A percentile compares a stretch with the other conserved stretches of the same genome.
These are phyloP conservation scores for Macropodus opercularis DNA, from an alignment of 2,797 vertebrate genomes.

Conservation along the genomic window DNA sequence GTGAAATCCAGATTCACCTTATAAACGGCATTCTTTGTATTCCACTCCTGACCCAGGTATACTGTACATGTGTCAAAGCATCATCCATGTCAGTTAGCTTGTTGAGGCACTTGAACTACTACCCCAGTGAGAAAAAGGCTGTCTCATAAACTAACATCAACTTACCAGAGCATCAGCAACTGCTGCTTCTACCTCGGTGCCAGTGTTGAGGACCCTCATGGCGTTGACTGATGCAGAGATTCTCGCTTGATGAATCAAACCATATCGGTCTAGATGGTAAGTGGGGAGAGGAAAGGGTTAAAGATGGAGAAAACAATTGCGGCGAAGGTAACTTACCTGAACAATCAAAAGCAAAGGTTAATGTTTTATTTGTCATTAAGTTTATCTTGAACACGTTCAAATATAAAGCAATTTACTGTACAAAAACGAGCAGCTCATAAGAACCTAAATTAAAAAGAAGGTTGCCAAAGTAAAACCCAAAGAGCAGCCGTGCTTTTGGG, in stretches of 20 bases:
- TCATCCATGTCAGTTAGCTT: too few relatives aligned
- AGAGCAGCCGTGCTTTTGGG: background rate
- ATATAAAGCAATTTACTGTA: background rate
- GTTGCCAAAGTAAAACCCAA: slow-evolving; percentile 4
- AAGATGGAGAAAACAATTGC: slow-evolving; percentile 15
- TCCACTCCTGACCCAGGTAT: background rate
- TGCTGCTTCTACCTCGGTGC: slow-evolving; percentile 96
- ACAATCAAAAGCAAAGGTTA: background rate
- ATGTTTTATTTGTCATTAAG: slow-evolving; percentile 11
- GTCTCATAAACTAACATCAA: too few relatives aligned
- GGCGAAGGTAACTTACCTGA: slow-evolving; percentile 48
- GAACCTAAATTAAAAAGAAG: slow-evolving; percentile 16
- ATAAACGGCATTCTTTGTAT: too few relatives aligned
- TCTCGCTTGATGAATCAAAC: slow-evolving; percentile 92
- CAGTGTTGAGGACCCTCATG: slow-evolving; percentile 95
- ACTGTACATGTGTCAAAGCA: too few relatives aligned
- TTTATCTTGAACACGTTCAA: background rate
- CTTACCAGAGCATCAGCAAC: slow-evolving; percentile 98
- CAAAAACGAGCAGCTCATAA: background rate
- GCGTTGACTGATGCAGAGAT: slow-evolving; percentile 94
- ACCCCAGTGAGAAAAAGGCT: background rate
- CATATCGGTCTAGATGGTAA: slow-evolving; percentile 88
- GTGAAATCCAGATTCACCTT: too few relatives aligned
- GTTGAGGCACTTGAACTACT: background rate
- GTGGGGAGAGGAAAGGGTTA: slow-evolving; percentile 61